Evolutionary conservation across 2,797 vertebrate genomes (phyloP), one percentile per base, ranked within the genome.

Genomic region (Clangula hyemalis): DNA sequence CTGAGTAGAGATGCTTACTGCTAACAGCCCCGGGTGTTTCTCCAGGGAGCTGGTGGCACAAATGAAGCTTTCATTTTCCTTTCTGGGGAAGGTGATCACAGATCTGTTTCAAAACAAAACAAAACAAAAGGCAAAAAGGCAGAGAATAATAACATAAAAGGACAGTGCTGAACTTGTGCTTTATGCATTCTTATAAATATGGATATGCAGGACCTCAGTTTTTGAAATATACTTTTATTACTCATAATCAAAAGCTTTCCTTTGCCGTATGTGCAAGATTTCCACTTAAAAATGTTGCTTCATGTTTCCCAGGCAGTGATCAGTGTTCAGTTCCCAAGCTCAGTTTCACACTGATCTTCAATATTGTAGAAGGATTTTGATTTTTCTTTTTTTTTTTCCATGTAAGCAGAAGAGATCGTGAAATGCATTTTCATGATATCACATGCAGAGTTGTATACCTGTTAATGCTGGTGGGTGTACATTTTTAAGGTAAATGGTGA

Each of bases 111-210:
- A 84, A 43, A 82, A 56, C n/a, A 49, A 28, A 61, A 83, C 71
- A 45, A 43, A 43, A 39, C 80, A 51, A 34, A 38, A 34, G 58
- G 47, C 22, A 83, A 79, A 45, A 54, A 56, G 76, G 15, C 51
- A 56, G 57, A 38, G 77, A 71, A 66, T 71, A 78, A 90, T 85
- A 66, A 90, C 77, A 66, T 79, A 69, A 81, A 85, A 78, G 69
- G 74, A 53, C 30, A 49, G 45, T 13, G 43, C 72, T 85, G 53
- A 94, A 62, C n/a, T 70, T 7, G 24, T 43, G 13, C 60, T 85
- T 89, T 77, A 68, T 79, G 45, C 45, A 27, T 88, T 82, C 94
- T 82, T 94, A 90, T 76, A 89, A 91, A 94, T 93, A 95, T 62
- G 87, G 90, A 80, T 80, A 91, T 89, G 78, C 83, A 87, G 78